Conservation (phyloP, 2,797 vertebrate genomes). For the Chromobotia macracanthus region DNA sequence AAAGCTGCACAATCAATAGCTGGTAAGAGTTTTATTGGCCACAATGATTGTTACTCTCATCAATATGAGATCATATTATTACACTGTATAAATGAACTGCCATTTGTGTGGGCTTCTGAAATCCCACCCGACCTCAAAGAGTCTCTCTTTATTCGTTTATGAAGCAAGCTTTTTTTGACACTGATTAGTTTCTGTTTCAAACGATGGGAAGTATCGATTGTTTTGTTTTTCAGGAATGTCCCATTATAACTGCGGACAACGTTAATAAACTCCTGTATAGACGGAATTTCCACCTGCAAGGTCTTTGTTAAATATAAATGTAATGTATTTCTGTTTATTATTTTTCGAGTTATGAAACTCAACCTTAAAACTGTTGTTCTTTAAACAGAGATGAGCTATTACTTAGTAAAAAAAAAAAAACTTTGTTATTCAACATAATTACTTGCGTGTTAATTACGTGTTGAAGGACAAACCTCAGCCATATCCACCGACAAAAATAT, state of each 20-base stretch:
- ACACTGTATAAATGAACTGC: slow-evolving; percentile 30
- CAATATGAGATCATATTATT: slow-evolving; percentile 48
- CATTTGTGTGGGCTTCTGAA: slow-evolving; percentile 30
- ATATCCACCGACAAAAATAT: too few relatives aligned
- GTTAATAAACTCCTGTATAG: slow-evolving; percentile 68
- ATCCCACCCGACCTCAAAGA: slow-evolving; percentile 16
- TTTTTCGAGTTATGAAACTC: too few relatives aligned
- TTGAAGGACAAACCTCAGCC: too few relatives aligned
- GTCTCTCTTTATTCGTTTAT: slow-evolving; percentile 33
- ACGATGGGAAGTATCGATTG: slow-evolving; percentile 38
- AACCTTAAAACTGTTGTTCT: too few relatives aligned
- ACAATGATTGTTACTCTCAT: slow-evolving; percentile 43
- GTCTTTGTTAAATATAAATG: slow-evolving; percentile 59
- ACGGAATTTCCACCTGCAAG: slow-evolving; percentile 53
- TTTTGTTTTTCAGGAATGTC: slow-evolving; percentile 61
- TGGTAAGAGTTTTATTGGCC: slow-evolving; percentile 30
- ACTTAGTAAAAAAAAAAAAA: too few relatives aligned
- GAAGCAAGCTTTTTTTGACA: slow-evolving; percentile 29
- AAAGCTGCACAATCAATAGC: slow-evolving; percentile 51
- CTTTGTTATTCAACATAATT: too few relatives aligned
- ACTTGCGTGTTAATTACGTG: too few relatives aligned
- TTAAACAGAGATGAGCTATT: too few relatives aligned
- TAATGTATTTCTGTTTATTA: too few relatives aligned
- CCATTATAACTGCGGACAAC: slow-evolving; percentile 61
- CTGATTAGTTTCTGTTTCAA: slow-evolving; percentile 43